Evolutionary conservation across 2,888 invertebrate genomes (phyloP).

Genomic region (Phrixothrix hirtus): DNA sequence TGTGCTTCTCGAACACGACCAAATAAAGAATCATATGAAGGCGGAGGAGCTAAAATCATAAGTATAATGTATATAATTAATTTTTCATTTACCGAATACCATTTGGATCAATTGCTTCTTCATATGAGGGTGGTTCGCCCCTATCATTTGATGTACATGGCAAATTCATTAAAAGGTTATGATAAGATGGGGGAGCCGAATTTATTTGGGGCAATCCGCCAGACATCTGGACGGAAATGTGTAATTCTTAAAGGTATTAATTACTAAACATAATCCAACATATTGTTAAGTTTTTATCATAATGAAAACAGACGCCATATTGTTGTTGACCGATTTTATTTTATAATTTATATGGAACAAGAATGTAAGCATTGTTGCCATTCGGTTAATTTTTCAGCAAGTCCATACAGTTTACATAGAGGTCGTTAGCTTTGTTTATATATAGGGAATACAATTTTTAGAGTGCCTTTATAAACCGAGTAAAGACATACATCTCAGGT

Average conservation of each 20-base stretch:
- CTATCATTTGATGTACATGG: slow-evolving; percentile 43
- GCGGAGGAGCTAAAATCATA: slow-evolving; percentile 61
- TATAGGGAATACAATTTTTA: too few species aligned
- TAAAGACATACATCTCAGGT: too few species aligned
- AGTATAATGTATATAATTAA: background rate
- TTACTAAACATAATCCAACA: background rate
- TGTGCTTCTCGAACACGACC: slow-evolving; percentile 66
- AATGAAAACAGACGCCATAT: background rate
- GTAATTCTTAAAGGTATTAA: background rate
- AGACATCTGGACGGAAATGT: slow-evolving; percentile 33
- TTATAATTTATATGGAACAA: too few species aligned
- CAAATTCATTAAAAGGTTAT: slow-evolving; percentile 37
- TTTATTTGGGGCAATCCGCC: slow-evolving; percentile 33
- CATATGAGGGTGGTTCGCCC: slow-evolving; percentile 65
- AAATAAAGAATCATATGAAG: slow-evolving; percentile 69
- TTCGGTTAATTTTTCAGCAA: too few species aligned
- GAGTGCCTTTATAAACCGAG: too few species aligned
- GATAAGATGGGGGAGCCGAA: slow-evolving; percentile 41
- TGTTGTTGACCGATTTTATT: too few species aligned
- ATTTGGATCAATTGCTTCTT: slow-evolving; percentile 65
- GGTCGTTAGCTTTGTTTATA: too few species aligned
- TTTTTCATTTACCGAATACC: slow-evolving; percentile 51
- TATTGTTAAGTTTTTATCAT: background rate
- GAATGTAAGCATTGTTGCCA: too few species aligned
- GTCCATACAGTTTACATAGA: too few species aligned